phyloP scores from a whole-genome alignment of 2,888 invertebrate genomes.

The Aphidoletes aphidimyza region DNA sequence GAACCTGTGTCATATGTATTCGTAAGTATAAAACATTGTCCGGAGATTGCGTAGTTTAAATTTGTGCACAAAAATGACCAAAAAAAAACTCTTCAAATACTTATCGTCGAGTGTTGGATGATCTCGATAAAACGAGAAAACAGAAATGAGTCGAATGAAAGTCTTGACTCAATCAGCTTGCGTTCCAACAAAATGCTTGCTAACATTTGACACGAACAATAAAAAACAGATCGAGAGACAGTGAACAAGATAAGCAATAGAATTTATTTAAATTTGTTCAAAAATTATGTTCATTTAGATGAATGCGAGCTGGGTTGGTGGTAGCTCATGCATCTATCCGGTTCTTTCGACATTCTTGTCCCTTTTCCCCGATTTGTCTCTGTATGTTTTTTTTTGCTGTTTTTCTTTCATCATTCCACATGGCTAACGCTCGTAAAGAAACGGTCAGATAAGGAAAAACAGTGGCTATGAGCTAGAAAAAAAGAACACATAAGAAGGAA shows the following conservation, averaged over 20 bases:
- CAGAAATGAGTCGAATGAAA: no score
- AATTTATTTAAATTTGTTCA: conserved; percentile 45
- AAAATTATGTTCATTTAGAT: conserved; percentile 39
- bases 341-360: background rate
- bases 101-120: background rate
- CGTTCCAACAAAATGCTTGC: background rate
- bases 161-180: background rate
- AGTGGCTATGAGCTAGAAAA: background rate
- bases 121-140: background rate
- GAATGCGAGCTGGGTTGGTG: background rate
- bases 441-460: conserved; percentile 32
- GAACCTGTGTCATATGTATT: background rate
- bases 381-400: background rate
- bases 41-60: background rate
- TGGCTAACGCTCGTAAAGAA: background rate
- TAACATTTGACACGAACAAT: background rate
- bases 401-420: background rate
- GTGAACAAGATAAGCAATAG: background rate
- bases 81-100: background rate
- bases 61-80: background rate
- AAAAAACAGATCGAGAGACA: background rate
- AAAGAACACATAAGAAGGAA: background rate
- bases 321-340: background rate
- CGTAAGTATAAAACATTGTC: background rate
- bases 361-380: background rate